A percentile compares a stretch with the other conserved stretches of the same genome.
Conservation (phyloP, 2,888 invertebrate species). For the Leucophora obtusa region DNA sequence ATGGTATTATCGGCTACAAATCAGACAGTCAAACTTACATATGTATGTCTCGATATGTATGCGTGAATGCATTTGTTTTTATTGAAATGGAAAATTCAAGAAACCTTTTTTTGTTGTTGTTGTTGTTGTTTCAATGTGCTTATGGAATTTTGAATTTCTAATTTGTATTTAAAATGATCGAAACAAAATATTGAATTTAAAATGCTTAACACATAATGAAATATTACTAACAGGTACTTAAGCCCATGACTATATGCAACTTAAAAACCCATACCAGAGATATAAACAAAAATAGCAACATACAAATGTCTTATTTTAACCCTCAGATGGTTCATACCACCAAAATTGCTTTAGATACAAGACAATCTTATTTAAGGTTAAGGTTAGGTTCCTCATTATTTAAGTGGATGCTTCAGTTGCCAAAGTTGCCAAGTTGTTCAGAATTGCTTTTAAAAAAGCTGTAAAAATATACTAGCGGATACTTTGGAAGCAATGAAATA, state of each 20-base stretch:
- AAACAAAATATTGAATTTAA: constrained; percentile 49
- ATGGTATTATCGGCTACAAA: constrained; percentile 58
- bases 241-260: constrained; percentile 37
- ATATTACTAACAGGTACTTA: constrained; percentile 66
- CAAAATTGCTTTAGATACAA: no score
- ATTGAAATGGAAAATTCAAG: constrained; percentile 39
- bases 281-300: background rate
- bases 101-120: constrained; percentile 3
- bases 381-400: no score
- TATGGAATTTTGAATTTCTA: constrained; percentile 48
- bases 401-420: no score
- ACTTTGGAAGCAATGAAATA: no score
- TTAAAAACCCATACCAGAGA: constrained; percentile 16
- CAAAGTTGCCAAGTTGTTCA: no score
- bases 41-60: constrained; percentile 13
- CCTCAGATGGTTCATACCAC: background rate
- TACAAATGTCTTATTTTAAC: no score
- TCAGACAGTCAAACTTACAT: constrained; percentile 46
- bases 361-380: no score
- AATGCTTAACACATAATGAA: constrained; percentile 67
- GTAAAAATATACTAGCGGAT: no score
- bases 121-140: constrained; percentile 28
- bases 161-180: constrained; percentile 26
- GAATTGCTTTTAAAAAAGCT: no score
- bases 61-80: constrained; percentile 41